Percentiles rank a stretch among this genome's conserved stretches.
Conservation (phyloP, 2,888 invertebrate genomes). For the Eilema caniola region DNA sequence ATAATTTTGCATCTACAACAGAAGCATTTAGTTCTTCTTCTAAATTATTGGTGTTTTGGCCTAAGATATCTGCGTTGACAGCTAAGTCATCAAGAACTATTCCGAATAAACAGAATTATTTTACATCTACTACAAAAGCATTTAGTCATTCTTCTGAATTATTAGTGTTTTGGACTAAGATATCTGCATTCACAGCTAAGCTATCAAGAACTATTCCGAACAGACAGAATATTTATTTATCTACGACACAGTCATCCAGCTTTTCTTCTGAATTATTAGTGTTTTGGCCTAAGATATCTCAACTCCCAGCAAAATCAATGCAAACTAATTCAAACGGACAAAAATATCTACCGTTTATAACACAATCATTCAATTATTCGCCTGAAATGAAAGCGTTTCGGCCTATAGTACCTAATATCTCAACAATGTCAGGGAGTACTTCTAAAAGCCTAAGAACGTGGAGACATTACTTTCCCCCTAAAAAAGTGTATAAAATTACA, state of each 20-base stretch:
- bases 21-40: too few relatives aligned
- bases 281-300: too few relatives aligned
- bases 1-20: background rate
- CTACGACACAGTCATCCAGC: background rate
- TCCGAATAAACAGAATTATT: background rate
- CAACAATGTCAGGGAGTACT: background rate
- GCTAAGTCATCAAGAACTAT: background rate
- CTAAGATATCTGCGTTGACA: too few relatives aligned
- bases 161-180: background rate
- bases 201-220: too few relatives aligned
- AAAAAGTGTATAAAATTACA: background rate
- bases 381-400: background rate
- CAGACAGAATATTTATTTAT: background rate
- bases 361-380: too few relatives aligned
- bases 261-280: too few relatives aligned
- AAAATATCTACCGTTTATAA: too few relatives aligned
- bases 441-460: constrained; percentile 26
- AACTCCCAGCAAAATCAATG: too few relatives aligned
- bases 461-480: constrained; percentile 34
- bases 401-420: background rate
- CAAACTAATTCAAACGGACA: too few relatives aligned
- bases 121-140: background rate
- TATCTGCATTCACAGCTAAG: background rate
- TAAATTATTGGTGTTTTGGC: too few relatives aligned
- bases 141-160: background rate